A percentile compares a stretch with the other conserved stretches of the same genome.
These are phyloP conservation scores for Dinocampus coccinellae DNA, from an alignment of 2,888 invertebrate species.

Conservation along the genomic window DNA sequence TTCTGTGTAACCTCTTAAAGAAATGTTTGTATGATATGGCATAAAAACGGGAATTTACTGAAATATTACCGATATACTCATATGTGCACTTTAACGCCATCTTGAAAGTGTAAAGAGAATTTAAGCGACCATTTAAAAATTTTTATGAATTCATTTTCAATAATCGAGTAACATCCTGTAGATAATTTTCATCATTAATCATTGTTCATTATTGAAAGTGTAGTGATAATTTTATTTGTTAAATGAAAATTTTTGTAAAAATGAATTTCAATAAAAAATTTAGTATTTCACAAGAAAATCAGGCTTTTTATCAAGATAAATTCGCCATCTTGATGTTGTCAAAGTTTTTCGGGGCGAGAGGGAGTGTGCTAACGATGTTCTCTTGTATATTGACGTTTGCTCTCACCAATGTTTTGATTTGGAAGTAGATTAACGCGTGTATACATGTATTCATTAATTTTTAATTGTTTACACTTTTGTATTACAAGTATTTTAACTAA, in stretches of 20 bases:
- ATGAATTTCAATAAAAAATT: not conserved
- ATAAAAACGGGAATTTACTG: conserved; percentile 12
- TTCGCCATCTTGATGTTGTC: conserved; percentile 53
- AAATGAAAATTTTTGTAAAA: not conserved
- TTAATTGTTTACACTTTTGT: conserved; percentile 27
- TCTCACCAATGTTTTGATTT: conserved; percentile 34
- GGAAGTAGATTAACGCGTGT: conserved; percentile 29
- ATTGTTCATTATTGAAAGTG: not conserved
- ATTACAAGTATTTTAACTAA: conserved; percentile 15
- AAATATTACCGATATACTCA: conserved; percentile 27
- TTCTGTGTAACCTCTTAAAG: too few species aligned
- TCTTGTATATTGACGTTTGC: conserved; percentile 37
- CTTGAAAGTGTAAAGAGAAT: conserved; percentile 40
- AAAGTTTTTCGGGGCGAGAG: conserved; percentile 46
- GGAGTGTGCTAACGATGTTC: conserved; percentile 8
- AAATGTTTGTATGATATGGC: too few species aligned
- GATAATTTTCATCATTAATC: not conserved
- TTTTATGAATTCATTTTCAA: conserved; percentile 6
- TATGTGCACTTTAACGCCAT: conserved; percentile 48
- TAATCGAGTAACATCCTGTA: conserved; percentile 8
- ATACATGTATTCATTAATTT: conserved; percentile 29
- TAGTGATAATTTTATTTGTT: not conserved
- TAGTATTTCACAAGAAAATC: not conserved
- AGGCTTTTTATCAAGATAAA: conserved; percentile 19
- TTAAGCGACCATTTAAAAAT: conserved; percentile 26